Conservation (phyloP, 2,888 invertebrate genomes). For the Metacarcinus magister region DNA sequence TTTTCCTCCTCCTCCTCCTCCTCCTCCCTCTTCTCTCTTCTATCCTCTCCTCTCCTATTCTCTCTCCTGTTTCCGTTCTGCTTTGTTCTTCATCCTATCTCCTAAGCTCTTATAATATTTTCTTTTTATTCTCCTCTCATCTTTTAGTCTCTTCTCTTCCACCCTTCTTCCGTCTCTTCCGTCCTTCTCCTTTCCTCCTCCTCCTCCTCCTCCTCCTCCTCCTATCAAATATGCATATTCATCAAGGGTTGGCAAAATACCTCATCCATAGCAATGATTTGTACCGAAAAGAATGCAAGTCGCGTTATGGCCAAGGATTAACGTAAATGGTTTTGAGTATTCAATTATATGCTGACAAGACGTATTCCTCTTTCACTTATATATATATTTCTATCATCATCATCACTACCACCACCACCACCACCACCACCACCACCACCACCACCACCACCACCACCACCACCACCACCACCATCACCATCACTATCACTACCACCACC, state of each 20-base stretch:
- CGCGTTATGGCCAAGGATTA: neutral
- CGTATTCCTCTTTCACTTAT: neutral
- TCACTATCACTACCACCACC: too few species aligned
- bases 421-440: too few species aligned
- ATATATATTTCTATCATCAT: neutral
- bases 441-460: too few species aligned
- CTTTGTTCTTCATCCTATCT: neutral
- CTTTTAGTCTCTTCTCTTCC: neutral
- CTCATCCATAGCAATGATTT: neutral
- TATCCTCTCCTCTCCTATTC: neutral
- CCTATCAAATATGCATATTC: slow-evolving; percentile 19
- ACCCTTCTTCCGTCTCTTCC: neutral
- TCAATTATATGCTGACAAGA: slow-evolving; percentile 19
- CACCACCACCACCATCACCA: too few species aligned
- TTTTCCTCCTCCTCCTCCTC: neutral
- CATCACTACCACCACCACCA: too few species aligned
- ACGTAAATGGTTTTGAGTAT: slow-evolving; percentile 11
- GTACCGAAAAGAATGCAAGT: neutral
- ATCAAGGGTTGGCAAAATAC: neutral
- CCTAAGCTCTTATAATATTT: neutral
- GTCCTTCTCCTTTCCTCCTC: neutral
- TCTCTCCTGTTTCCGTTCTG: neutral
- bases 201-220: too few species aligned
- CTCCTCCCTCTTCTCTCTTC: neutral
- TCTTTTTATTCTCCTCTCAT: neutral